Base-by-base conservation (phyloP, 2,888 invertebrate genomes). In the Pseudanteris insignis region DNA sequence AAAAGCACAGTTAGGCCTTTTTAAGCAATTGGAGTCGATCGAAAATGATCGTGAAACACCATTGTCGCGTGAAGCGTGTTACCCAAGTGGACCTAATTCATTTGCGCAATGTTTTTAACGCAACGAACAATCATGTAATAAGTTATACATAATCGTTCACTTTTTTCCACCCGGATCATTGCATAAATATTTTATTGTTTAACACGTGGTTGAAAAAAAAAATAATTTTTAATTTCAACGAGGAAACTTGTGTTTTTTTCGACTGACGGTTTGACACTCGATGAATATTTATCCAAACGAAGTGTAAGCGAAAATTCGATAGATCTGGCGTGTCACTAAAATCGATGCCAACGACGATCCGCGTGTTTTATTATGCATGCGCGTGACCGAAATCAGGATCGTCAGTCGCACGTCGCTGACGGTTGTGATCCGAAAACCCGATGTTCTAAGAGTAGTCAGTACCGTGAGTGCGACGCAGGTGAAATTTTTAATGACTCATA, bases 21-120 rank as follows among this genome's bases (percentile, higher is more conserved):
- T n/a, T n/a, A n/a, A n/a, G n/a, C n/a, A n/a, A n/a, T n/a, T n/a
- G n/a, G n/a, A n/a, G n/a, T n/a, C n/a, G n/a, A n/a, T n/a, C n/a
- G 44, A 50, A 58, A 50, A 43, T 57, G 48, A 48, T 48, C 48
- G 57, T 43, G 48, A 57, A 57, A 58, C 40, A 46, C 38, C 43
- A 50, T 43, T 58, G 41, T 57, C 36, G 57, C 57, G 44, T 58
- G 50, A 50, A 58, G 41, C 33, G 43, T 13, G 43, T 58, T 58
- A 50, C 50, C 24, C 48, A 58, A 58, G 57, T 58, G 57, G 37
- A 43, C 37, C 48, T 50, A 50, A 58, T 58, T 26, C 14, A 50
- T 46, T 58, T 58, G 44, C 50, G 34, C 38, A 58, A 58, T 58
- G 24, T 15, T 14, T 32, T 51, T 51, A 50, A 43, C 51, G 51